Base-by-base conservation (phyloP, 2,113 vertebrate species). In the Aphyosemion australe region DNA sequence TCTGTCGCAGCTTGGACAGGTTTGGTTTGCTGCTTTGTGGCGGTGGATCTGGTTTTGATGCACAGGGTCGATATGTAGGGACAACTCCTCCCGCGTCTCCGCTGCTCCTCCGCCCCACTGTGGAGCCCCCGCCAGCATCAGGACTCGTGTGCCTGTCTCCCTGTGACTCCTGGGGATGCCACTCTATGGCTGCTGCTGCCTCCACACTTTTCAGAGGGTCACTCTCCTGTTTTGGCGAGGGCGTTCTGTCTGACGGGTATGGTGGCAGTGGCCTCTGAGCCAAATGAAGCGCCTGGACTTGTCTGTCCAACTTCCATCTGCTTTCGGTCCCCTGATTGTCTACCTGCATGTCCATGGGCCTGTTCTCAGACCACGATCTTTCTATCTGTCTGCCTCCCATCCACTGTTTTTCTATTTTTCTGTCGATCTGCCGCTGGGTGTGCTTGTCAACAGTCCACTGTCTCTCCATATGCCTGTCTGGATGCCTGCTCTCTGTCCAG, bases 351-450 rank as follows among this genome's bases (percentile, higher is more conserved):
- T 92, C 88, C 3, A 55, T 12, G 0, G 71, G 62, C 32, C 80
- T 82, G 74, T 69, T 79, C 68, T 91, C 91, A 0, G 84, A 89
- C 91, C 90, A 90, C 0, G 81, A 87, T 55, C 90, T 64, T 55
- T 91, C 91, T 15, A 88, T 53, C 69, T 90, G 88, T 18, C 90
- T 71, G 7, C 87, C 87, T 3, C 83, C 88, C 20, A 85, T 70
- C 90, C 89, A 89, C 87, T 93, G 92, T 14, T 83, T 81, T 19
- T 92, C 90, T 52, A 90, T 90, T 69, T 89, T 90, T 16, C 90
- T 80, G 79, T 92, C 90, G n/a, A 92, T 90, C 82, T 90, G 90
- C 50, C 90, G 60, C 72, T 90, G 90, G 4, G 90, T 89, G 60
- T 89, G 87, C 60, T 86, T 78, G 69, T 91, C 89, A 16, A 88